These are phyloP conservation scores for Luehdorfia chinensis DNA, from an alignment of 1,140 invertebrate genomes.

Conservation along the genomic window DNA sequence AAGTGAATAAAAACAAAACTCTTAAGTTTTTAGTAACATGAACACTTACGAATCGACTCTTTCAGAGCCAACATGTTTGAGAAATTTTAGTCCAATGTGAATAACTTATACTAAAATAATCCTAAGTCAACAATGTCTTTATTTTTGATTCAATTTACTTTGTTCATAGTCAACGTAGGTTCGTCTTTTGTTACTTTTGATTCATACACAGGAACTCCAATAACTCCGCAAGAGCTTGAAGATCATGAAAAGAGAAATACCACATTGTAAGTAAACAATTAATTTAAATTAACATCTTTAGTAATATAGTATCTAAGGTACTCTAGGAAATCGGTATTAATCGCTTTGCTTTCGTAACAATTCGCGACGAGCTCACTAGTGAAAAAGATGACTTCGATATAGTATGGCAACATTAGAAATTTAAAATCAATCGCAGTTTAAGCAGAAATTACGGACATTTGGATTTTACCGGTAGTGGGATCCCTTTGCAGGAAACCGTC, in stretches of 20 bases:
- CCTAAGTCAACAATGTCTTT: background rate
- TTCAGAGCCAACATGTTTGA: constrained; percentile 6
- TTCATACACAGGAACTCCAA: constrained; percentile 21
- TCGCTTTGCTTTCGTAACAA: too few relatives aligned
- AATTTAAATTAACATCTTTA: background rate
- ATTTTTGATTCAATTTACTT: background rate
- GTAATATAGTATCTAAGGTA: too few relatives aligned
- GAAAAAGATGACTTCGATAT: too few relatives aligned
- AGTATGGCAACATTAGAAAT: too few relatives aligned
- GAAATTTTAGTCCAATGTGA: background rate
- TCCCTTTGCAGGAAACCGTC: too few relatives aligned
- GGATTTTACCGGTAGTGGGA: too few relatives aligned
- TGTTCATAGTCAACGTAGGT: background rate
- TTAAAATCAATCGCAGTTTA: too few relatives aligned
- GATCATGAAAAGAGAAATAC: constrained; percentile 26
- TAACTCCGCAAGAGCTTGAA: constrained; percentile 22
- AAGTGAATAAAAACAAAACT: too few relatives aligned
- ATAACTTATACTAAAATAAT: background rate
- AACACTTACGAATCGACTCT: background rate
- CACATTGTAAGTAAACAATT: constrained; percentile 27
- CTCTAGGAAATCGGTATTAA: too few relatives aligned
- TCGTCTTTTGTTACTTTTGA: constrained; percentile 17
- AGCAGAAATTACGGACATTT: too few relatives aligned
- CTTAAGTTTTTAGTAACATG: too few relatives aligned
- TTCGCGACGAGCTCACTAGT: too few relatives aligned